Base-by-base conservation (phyloP, 2,797 vertebrate genomes). In the Heterohyrax brucei region DNA sequence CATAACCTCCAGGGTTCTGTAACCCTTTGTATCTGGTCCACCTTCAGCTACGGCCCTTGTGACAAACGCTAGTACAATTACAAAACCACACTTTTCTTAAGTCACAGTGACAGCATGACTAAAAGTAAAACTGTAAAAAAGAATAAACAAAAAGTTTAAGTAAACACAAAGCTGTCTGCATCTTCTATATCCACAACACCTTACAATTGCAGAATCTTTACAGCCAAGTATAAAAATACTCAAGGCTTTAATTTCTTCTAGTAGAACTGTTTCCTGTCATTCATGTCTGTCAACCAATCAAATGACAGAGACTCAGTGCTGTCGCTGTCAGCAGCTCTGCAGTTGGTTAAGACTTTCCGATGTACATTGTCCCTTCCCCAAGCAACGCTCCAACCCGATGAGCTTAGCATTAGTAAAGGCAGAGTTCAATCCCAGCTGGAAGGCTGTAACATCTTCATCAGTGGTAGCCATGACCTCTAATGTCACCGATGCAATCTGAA, bases 361-460 rank as follows among this genome's bases (percentile, higher is more conserved):
- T 44, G 59, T 82, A 21, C 8, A 56, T 2, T 24, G 3, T 2
- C 24, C 2, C 14, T 12, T 75, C 90, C 28, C 28, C 53, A 94
- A 86, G 30, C 30, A 88, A 2, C 24, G 24, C 3, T 91, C 18
- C 9, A 87, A 44, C 13, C 61, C 73, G 22, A 70, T 66, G 70
- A 91, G 28, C 59, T 68, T 44, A 46, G 56, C 28, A 77, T 10
- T 28, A 93, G 80, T 82, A 77, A 80, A 80, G 21, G 62, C 9
- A 64, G 0, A 86, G 48, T 39, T 18, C 5, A 50, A 5, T 18
- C 48, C 78, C 24, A 91, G 88, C 39, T 28, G n/a, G 64, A 76
- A 33, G 50, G 6, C 14, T 94, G 72, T 93, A 39, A 93, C 85
- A 88, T 95, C 91, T 50, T 66, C 64, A 64, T 78, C 87, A 87